A percentile compares a stretch with the other conserved stretches of the same genome.
Evolutionary conservation across 2,113 vertebrate genomes (phyloP).

Genomic region (Tyto alba): DNA sequence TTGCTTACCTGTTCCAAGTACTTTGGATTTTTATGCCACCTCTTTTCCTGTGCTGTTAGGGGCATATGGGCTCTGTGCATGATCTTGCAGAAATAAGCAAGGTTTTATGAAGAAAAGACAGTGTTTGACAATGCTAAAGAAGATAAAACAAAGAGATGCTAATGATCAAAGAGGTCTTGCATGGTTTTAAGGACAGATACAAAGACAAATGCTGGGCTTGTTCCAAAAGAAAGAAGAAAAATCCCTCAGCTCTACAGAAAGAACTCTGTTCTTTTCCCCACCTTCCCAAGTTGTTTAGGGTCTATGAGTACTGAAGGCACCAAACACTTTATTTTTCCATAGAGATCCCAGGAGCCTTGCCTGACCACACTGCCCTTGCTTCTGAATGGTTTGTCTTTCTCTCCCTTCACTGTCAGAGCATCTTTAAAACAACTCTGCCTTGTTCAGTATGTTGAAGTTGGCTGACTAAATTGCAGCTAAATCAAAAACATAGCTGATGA

Average conservation of each 20-base stretch:
- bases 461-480: background rate
- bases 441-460: background rate
- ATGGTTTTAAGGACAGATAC: background rate
- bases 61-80: background rate
- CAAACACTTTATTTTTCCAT: background rate
- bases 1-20: background rate
- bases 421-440: background rate
- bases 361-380: background rate
- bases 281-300: background rate
- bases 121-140: background rate
- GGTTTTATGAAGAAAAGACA: background rate
- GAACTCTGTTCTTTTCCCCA: background rate
- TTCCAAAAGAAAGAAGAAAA: background rate
- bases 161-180: background rate
- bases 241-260: background rate
- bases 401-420: background rate
- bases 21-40: background rate
- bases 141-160: background rate
- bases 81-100: background rate
- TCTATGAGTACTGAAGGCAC: background rate
- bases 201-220: background rate
- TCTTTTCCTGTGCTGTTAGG: background rate
- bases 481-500: constrained; percentile 23
- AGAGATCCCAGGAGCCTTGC: background rate
- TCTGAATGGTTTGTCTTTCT: background rate